phyloP scores from a whole-genome alignment of 2,797 vertebrate genomes.

The Strix occidentalis region DNA sequence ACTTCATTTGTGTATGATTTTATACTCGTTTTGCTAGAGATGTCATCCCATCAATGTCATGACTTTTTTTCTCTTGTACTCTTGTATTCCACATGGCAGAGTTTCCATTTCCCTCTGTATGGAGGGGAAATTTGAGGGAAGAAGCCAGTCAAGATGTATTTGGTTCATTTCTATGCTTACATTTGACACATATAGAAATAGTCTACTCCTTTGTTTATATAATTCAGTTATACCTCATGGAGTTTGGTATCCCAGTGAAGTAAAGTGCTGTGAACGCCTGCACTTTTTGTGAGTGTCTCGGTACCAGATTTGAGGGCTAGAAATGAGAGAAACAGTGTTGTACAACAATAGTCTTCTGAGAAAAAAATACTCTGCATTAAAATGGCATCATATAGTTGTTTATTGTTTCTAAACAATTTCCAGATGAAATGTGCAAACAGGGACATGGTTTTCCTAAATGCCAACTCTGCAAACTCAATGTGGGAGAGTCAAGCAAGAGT shows the following conservation, averaged over 20 bases:
- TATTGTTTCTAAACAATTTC: constrained; percentile 36
- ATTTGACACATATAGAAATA: background rate
- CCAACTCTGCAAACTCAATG: background rate
- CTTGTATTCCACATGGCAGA: background rate
- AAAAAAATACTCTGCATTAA: background rate
- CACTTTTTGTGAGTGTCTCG: background rate
- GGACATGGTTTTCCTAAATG: background rate
- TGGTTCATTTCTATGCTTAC: background rate
- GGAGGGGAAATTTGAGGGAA: background rate
- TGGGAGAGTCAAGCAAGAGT: background rate
- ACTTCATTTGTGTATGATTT: background rate
- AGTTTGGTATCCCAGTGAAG: background rate
- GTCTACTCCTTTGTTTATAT: background rate
- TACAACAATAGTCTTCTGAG: background rate
- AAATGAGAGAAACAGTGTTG: background rate
- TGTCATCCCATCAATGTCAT: background rate
- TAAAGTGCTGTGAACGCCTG: background rate
- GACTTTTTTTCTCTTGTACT: background rate
- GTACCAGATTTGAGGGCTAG: background rate
- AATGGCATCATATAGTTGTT: background rate
- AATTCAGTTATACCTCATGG: background rate
- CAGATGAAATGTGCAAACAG: constrained; percentile 31
- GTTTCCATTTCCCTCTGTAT: background rate
- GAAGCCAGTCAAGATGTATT: background rate
- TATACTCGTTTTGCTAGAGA: background rate